Evolutionary conservation across 2,797 vertebrate species (phyloP).

Genomic region (Danionella dracula): DNA sequence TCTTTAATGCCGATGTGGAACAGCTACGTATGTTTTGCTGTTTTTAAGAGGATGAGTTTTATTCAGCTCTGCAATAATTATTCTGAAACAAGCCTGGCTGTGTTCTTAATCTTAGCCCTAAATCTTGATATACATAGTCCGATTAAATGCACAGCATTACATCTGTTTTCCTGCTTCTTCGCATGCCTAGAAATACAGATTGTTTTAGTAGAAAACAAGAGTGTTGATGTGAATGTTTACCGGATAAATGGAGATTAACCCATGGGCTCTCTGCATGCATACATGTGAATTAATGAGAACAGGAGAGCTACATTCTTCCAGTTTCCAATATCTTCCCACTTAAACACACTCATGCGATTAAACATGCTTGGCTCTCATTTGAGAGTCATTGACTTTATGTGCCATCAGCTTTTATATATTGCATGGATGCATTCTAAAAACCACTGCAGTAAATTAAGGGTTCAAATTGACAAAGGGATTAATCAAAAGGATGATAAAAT

Average conservation of each 20-base stretch:
- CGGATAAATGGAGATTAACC: slow-evolving; percentile 56
- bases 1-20: slow-evolving; percentile 53
- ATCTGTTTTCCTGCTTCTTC: slow-evolving; percentile 65
- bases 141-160: slow-evolving; percentile 71
- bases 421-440: slow-evolving; percentile 63
- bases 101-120: slow-evolving; percentile 69
- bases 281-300: slow-evolving; percentile 42
- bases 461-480: slow-evolving; percentile 61
- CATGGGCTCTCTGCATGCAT: slow-evolving; percentile 42
- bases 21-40: slow-evolving; percentile 57
- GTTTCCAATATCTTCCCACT: slow-evolving; percentile 43
- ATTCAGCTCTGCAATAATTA: slow-evolving; percentile 72
- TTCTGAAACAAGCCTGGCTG: slow-evolving; percentile 62
- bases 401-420: slow-evolving; percentile 67
- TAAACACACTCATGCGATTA: slow-evolving; percentile 24
- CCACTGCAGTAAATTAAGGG: slow-evolving; percentile 57
- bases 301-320: slow-evolving; percentile 56
- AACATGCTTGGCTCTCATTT: slow-evolving; percentile 43
- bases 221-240: slow-evolving; percentile 60
- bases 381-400: slow-evolving; percentile 56
- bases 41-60: slow-evolving; percentile 72
- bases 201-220: slow-evolving; percentile 60
- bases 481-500: slow-evolving; percentile 61
- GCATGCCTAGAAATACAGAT: slow-evolving; percentile 68
- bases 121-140: slow-evolving; percentile 71